Conservation (phyloP, 2,797 vertebrate species). For the Hypotaenidia okinawae region DNA sequence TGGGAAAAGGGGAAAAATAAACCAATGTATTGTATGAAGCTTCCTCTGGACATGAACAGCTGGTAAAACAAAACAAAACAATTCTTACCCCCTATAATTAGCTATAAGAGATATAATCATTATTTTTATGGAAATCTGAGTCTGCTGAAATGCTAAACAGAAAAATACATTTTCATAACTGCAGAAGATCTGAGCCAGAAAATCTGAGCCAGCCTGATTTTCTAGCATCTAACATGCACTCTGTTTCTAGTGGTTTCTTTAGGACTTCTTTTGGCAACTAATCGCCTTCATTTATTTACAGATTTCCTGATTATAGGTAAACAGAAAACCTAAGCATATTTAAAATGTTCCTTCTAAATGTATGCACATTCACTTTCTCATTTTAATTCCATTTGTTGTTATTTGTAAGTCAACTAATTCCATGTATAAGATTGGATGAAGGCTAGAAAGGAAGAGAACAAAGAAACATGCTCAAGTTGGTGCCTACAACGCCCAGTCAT, state of each 20-base stretch:
- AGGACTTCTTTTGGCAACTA: not conserved
- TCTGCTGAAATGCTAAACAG: not conserved
- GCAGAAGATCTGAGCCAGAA: not conserved
- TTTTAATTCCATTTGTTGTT: not conserved
- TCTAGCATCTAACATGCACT: not conserved
- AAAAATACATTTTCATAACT: not conserved
- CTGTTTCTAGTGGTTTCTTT: not conserved
- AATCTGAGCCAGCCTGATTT: not conserved
- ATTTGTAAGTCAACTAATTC: not conserved
- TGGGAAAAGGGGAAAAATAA: not conserved
- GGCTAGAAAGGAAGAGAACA: not conserved
- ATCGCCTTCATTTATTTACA: not conserved
- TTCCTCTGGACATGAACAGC: not conserved
- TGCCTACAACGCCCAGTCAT: not conserved
- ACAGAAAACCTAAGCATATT: not conserved
- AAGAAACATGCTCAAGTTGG: not conserved
- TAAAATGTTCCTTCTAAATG: not conserved
- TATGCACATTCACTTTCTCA: not conserved
- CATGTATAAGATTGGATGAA: not conserved
- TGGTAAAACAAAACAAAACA: not conserved
- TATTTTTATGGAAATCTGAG: not conserved
- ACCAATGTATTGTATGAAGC: not conserved
- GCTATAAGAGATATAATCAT: not conserved
- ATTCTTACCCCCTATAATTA: not conserved
- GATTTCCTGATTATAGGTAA: not conserved